Conservation (phyloP, 2,113 vertebrate genomes). For the Aramus guarauna region DNA sequence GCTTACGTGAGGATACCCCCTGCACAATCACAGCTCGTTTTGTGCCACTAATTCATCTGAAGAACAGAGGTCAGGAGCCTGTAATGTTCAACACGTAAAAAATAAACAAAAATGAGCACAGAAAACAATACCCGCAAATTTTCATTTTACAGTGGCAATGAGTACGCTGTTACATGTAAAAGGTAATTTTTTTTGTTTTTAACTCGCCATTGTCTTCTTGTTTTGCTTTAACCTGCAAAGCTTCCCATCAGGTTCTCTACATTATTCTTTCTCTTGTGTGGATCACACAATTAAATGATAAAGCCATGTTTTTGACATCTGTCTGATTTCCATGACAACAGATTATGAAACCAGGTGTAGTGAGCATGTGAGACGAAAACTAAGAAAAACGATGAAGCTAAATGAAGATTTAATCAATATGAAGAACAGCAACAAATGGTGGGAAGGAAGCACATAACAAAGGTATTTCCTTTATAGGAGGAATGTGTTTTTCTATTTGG, state of each 20-base stretch:
- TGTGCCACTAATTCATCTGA: not conserved
- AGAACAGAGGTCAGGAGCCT: not conserved
- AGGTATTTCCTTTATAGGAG: not conserved
- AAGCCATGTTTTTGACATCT: conserved; percentile 64
- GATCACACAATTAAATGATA: conserved; percentile 42
- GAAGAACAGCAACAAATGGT: not conserved
- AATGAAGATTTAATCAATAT: conserved; percentile 45
- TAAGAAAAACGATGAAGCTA: conserved; percentile 8
- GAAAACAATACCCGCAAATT: not conserved
- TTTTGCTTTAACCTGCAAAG: not conserved
- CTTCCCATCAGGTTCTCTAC: not conserved
- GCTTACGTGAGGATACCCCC: not conserved
- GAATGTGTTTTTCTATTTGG: not conserved
- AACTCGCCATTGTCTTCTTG: not conserved
- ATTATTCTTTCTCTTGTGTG: not conserved
- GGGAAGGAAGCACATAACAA: not conserved
- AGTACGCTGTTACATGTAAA: not conserved
- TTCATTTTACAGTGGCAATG: not conserved
- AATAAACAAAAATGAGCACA: not conserved
- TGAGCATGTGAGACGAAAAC: not conserved
- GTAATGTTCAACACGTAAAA: not conserved
- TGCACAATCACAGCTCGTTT: not conserved
- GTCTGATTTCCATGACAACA: conserved; percentile 74
- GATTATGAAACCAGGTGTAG: conserved; percentile 48
- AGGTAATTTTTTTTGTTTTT: not conserved